A percentile compares a stretch with the other conserved stretches of the same genome.
Conservation (phyloP, 2,888 invertebrate genomes). For the Meandrusa payeni region DNA sequence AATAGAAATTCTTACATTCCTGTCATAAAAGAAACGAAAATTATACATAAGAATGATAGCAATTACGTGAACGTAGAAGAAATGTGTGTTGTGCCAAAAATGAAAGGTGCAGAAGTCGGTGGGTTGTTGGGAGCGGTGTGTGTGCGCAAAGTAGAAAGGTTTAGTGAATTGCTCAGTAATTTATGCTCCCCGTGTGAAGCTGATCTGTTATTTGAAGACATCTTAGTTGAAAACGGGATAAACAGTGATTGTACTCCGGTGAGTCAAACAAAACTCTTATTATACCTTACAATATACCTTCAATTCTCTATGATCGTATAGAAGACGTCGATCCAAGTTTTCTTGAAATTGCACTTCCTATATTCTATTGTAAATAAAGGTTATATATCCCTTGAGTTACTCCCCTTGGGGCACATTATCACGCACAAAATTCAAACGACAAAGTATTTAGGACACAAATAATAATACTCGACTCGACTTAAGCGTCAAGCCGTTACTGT, state of each 20-base stretch:
- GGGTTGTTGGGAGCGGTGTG: constrained; percentile 70
- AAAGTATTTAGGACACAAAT: no score
- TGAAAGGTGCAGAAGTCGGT: constrained; percentile 52
- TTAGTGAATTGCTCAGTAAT: constrained; percentile 77
- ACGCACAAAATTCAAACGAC: no score
- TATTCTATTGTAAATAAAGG: no score
- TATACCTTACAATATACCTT: no score
- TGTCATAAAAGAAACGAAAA: constrained; percentile 45
- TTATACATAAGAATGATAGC: constrained; percentile 43
- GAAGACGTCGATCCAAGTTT: no score
- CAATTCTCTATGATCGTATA: no score
- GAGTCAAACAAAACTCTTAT: constrained; percentile 43
- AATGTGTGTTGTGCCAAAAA: constrained; percentile 67
- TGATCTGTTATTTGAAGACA: constrained; percentile 69
- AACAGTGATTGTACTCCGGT: constrained; percentile 53
- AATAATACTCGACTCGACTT: no score
- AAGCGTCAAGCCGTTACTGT: no score
- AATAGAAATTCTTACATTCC: constrained; percentile 56
- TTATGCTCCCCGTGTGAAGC: constrained; percentile 74
- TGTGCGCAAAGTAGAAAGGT: constrained; percentile 75
- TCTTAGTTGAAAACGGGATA: constrained; percentile 68
- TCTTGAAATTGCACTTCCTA: no score
- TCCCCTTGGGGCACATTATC: no score
- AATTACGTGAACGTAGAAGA: constrained; percentile 47
- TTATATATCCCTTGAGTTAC: no score